Percentiles rank a stretch among this genome's conserved stretches.
Conservation (phyloP, 2,113 vertebrate genomes). For the Pedetes capensis region DNA sequence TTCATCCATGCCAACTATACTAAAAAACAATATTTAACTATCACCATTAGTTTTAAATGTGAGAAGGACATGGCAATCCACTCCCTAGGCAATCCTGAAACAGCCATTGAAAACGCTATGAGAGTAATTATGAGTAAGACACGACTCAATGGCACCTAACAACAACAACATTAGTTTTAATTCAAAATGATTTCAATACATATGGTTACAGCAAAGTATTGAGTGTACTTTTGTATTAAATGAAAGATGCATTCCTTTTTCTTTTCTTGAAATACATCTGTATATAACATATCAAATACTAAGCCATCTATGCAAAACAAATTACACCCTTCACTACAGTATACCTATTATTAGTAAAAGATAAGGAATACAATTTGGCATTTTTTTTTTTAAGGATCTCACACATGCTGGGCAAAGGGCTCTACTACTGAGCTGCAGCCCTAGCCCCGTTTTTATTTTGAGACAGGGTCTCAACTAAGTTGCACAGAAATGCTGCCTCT, state of each 20-base stretch:
- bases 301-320: slow-evolving; percentile 35
- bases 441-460: too few relatives aligned
- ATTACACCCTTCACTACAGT: not conserved
- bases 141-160: too few relatives aligned
- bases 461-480: too few relatives aligned
- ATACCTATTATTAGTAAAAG: not conserved
- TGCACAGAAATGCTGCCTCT: too few relatives aligned
- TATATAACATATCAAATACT: slow-evolving; percentile 21
- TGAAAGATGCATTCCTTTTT: not conserved
- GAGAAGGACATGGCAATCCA: too few relatives aligned
- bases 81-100: too few relatives aligned
- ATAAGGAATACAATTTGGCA: not conserved
- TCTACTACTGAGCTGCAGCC: too few relatives aligned
- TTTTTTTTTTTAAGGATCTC: not conserved
- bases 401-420: too few relatives aligned
- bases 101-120: too few relatives aligned
- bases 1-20: not conserved
- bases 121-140: too few relatives aligned
- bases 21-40: not conserved
- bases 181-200: not conserved
- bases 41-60: not conserved
- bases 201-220: not conserved
- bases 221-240: not conserved
- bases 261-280: not conserved
- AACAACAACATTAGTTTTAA: too few relatives aligned